Evolutionary conservation across 2,797 vertebrate species (phyloP), one percentile per base, ranked within the genome.

Genomic region (Coranthus polyacanthus): DNA sequence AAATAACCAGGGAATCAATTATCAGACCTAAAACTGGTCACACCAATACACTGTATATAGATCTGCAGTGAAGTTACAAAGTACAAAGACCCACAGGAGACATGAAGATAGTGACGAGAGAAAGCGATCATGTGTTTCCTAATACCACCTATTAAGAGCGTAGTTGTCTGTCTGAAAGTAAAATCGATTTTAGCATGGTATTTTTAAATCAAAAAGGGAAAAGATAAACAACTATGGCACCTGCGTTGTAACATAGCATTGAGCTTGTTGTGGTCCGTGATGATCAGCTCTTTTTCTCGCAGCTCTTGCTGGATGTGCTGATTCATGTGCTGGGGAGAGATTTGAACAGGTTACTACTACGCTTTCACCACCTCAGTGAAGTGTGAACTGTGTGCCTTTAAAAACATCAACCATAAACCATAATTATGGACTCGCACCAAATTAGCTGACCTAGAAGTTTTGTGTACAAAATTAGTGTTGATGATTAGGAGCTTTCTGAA

Each of bases 281-380:
- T 92, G 87, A 95, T 92, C 76, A 95, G 87, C 74, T 95, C 91
- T 83, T 96, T 96, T 68, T 92, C 91, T 87, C 85, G 94, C 70
- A 96, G 84, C 68, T 98, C 96, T 63, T 94, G 78, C 52, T 89
- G 87, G 46, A 93, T 83, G 38, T 68, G 82, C 69, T 83, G 78
- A 15, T 73, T 83, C 84, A 88, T 83, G 65, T 85, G 83, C 91
- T 92, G 89, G 54, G 32, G 71, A 53, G 6, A 59, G 42, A 87
- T 74, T 61, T 38, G 66, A 41, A 66, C 63, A 53, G 52, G 51
- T 61, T 64, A 66, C 17, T 86, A 71, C 11, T 37, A 44, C 54
- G 68, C 17, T 51, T 52, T 80, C 70, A 83, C 78, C 77, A 78
- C 51, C 55, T 72, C 51, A 72, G 11, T 24, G 26, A 57, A 16